These are phyloP conservation scores for Solen grandis DNA, from an alignment of 1,140 invertebrate genomes.

Conservation along the genomic window DNA sequence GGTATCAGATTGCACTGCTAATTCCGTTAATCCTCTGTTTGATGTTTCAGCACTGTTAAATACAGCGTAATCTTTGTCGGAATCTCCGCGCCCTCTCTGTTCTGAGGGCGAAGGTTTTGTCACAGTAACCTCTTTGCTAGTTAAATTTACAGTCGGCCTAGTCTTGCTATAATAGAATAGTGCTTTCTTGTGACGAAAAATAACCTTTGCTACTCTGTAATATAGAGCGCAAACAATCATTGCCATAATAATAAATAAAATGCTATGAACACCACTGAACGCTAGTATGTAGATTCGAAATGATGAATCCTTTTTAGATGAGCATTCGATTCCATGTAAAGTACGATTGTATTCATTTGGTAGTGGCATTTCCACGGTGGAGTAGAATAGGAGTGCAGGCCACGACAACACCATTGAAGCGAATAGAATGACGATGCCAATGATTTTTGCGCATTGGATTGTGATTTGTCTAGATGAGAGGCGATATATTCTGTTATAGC, in stretches of 20 bases:
- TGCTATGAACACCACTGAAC: not conserved
- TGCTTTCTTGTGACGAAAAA: too few species aligned
- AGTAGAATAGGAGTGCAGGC: not conserved
- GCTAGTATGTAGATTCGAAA: not conserved
- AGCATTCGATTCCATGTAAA: not conserved
- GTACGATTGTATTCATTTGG: not conserved
- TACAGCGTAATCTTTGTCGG: too few species aligned
- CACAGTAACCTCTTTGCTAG: too few species aligned
- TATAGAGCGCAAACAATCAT: too few species aligned
- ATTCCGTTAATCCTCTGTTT: too few species aligned
- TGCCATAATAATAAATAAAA: not conserved
- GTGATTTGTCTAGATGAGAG: not conserved
- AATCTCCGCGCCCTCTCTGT: too few species aligned
- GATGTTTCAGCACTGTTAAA: too few species aligned
- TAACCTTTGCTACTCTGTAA: too few species aligned
- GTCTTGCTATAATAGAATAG: too few species aligned
- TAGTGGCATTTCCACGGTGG: not conserved
- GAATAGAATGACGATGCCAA: not conserved
- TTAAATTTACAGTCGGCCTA: too few species aligned
- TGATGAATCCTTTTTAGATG: not conserved
- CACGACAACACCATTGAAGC: not conserved
- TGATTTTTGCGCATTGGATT: not conserved
- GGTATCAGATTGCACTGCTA: too few species aligned
- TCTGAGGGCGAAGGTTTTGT: too few species aligned
- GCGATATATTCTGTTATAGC: not conserved